These are phyloP conservation scores for Helicolenus hilgendorfi DNA, from an alignment of 2,797 vertebrate genomes.

Conservation along the genomic window DNA sequence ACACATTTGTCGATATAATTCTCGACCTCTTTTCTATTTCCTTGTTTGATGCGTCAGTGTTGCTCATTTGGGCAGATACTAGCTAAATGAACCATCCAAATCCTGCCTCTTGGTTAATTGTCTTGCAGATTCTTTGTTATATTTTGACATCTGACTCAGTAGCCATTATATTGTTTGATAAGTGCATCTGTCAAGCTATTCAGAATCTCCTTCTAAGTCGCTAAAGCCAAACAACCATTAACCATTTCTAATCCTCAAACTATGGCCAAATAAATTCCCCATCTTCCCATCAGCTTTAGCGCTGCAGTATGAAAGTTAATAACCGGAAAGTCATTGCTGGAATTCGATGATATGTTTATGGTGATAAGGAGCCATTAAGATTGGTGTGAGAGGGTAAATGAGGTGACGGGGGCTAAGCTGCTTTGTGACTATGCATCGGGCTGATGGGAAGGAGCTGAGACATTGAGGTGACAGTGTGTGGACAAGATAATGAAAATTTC, in stretches of 20 bases:
- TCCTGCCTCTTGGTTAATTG: conserved; percentile 17
- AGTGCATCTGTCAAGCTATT: conserved; percentile 46
- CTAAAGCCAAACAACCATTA: conserved; percentile 64
- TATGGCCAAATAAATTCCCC: conserved; percentile 42
- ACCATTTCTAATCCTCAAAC: conserved; percentile 69
- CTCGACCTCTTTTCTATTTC: conserved; percentile 1
- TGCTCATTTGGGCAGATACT: not conserved
- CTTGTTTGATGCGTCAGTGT: conserved; percentile 3
- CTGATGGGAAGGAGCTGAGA: conserved; percentile 66
- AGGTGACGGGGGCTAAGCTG: conserved; percentile 73
- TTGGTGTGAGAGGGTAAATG: conserved; percentile 74
- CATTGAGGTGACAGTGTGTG: conserved; percentile 77
- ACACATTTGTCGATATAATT: conserved; percentile 14
- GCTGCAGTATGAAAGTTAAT: conserved; percentile 74
- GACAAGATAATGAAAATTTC: conserved; percentile 78
- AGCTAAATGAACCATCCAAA: conserved; percentile 15
- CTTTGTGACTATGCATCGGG: conserved; percentile 64
- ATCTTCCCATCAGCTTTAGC: conserved; percentile 65
- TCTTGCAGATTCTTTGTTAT: conserved; percentile 21
- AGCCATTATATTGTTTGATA: conserved; percentile 31
- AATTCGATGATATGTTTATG: conserved; percentile 77
- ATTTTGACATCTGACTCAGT: conserved; percentile 27
- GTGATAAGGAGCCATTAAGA: conserved; percentile 75
- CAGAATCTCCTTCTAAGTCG: conserved; percentile 18
- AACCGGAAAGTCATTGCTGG: conserved; percentile 69